These are phyloP conservation scores for Ptiloglossa arizonensis DNA, from an alignment of 1,140 invertebrate species.

Conservation along the genomic window DNA sequence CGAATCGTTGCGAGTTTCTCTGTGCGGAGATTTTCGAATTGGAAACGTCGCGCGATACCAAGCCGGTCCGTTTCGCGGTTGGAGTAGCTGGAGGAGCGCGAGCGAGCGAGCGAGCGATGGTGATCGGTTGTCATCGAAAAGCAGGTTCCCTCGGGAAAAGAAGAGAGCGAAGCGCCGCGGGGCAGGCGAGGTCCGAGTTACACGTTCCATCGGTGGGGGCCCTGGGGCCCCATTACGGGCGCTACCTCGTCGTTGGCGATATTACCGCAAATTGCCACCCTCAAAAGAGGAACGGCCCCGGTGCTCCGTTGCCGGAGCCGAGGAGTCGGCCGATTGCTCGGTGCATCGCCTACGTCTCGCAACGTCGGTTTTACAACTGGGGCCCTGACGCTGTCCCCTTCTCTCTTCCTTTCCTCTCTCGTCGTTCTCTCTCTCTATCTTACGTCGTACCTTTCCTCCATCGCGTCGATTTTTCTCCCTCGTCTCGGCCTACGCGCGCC, in stretches of 20 bases:
- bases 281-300: conserved; percentile 77
- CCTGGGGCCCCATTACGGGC: conserved; percentile 75
- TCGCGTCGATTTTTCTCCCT: conserved; percentile 2
- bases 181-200: conserved; percentile 59
- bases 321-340: conserved; percentile 63
- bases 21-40: too few relatives aligned
- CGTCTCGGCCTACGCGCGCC: too few relatives aligned
- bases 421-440: neutral
- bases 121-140: conserved; percentile 64
- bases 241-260: conserved; percentile 79
- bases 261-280: conserved; percentile 82
- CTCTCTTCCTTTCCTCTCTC: conserved; percentile 27
- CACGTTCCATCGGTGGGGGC: conserved; percentile 63
- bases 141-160: conserved; percentile 52
- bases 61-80: too few relatives aligned
- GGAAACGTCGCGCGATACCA: too few relatives aligned
- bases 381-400: conserved; percentile 31
- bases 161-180: conserved; percentile 36
- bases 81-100: too few relatives aligned
- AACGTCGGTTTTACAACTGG: conserved; percentile 77
- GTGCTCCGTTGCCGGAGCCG: conserved; percentile 67
- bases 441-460: neutral
- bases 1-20: too few relatives aligned
- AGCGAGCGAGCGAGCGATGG: conserved; percentile 27
- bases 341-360: conserved; percentile 66